These are phyloP conservation scores for Platalea minor DNA, from an alignment of 2,797 vertebrate genomes.

Conservation along the genomic window DNA sequence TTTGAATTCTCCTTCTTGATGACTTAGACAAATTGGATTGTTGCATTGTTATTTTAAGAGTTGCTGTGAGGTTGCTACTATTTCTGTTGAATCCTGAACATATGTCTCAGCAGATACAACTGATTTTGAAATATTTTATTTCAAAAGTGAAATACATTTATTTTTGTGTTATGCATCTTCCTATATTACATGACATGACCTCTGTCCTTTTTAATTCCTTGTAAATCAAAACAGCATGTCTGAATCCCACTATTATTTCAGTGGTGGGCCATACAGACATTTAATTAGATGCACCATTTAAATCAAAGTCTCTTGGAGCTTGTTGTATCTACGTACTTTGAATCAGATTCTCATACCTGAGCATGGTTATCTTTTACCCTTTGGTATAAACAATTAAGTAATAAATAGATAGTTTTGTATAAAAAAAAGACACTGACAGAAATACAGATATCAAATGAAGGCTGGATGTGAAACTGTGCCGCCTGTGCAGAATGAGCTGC, in stretches of 20 bases:
- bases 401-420: not conserved
- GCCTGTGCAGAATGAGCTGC: not conserved
- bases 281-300: not conserved
- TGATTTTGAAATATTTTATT: not conserved
- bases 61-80: not conserved
- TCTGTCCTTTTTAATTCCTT: not conserved
- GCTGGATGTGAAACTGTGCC: not conserved
- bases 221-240: not conserved
- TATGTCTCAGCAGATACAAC: not conserved
- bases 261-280: not conserved
- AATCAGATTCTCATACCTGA: not conserved
- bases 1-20: not conserved
- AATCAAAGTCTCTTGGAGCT: not conserved
- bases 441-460: not conserved
- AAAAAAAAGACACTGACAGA: not conserved
- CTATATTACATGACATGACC: not conserved
- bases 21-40: not conserved
- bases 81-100: not conserved
- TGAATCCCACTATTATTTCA: not conserved
- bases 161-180: not conserved
- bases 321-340: not conserved
- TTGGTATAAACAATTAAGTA: not conserved
- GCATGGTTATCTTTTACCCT: not conserved
- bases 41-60: not conserved
- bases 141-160: not conserved